A percentile compares a stretch with the other conserved stretches of the same genome.
Conservation (phyloP, 2,113 vertebrate species). For the Muntiacus muntjak region DNA sequence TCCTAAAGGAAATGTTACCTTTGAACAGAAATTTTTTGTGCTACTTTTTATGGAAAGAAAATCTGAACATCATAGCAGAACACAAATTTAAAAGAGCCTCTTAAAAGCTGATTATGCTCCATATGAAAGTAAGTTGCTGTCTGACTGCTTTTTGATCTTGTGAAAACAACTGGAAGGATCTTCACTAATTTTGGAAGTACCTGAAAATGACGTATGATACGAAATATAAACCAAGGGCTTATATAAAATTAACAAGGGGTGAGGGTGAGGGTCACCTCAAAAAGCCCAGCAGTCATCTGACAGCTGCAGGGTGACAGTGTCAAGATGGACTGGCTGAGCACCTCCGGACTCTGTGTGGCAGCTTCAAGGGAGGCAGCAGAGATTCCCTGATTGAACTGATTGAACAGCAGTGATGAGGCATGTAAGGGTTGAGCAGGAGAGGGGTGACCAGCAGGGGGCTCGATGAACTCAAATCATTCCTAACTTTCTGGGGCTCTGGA, state of each 20-base stretch:
- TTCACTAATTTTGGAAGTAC: not conserved
- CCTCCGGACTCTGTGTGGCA: not conserved
- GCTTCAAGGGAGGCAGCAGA: not conserved
- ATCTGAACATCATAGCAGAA: not conserved
- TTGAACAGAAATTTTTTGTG: not conserved
- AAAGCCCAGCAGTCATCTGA: not conserved
- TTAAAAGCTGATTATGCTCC: not conserved
- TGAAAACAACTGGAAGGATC: not conserved
- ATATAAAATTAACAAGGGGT: not conserved
- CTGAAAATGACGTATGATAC: not conserved
- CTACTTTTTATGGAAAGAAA: not conserved
- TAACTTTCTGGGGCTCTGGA: not conserved
- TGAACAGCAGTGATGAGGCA: not conserved
- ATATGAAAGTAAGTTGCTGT: not conserved
- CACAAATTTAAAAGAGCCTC: not conserved
- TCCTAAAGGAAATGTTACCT: conserved; percentile 19
- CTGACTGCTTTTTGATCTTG: not conserved
- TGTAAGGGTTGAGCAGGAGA: not conserved
- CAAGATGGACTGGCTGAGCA: not conserved
- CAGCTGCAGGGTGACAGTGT: not conserved
- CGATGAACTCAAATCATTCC: not conserved
- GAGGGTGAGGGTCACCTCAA: not conserved
- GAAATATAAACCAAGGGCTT: not conserved
- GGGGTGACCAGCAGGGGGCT: not conserved
- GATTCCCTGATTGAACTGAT: not conserved